Percentiles rank a stretch among this genome's conserved stretches.
These are phyloP conservation scores for Clostera curtula DNA, from an alignment of 2,888 invertebrate species.

Conservation along the genomic window DNA sequence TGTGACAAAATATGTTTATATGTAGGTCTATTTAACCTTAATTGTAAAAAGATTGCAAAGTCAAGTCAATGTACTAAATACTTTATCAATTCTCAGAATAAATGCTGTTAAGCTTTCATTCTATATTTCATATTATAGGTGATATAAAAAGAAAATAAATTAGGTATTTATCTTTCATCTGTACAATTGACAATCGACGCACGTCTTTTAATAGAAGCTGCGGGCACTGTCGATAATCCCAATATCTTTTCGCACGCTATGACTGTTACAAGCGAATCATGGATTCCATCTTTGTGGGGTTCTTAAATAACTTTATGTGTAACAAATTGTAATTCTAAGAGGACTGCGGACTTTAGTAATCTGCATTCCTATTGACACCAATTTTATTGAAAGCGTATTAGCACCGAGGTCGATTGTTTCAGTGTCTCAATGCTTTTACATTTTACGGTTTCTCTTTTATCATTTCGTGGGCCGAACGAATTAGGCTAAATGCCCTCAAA, in stretches of 20 bases:
- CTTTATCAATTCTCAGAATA: not conserved
- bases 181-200: too few species aligned
- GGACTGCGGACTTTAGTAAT: slow-evolving; percentile 14
- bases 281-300: not conserved
- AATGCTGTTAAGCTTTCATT: too few species aligned
- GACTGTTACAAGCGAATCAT: slow-evolving; percentile 9
- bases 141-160: too few species aligned
- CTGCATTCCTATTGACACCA: slow-evolving; percentile 15
- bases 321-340: not conserved
- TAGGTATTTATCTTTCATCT: slow-evolving; percentile 24
- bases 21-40: too few species aligned
- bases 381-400: slow-evolving; percentile 20
- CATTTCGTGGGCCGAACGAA: slow-evolving; percentile 21
- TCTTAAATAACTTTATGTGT: not conserved
- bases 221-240: too few species aligned
- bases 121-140: too few species aligned
- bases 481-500: slow-evolving; percentile 28
- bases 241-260: slow-evolving; percentile 10
- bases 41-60: too few species aligned
- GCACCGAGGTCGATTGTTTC: slow-evolving; percentile 18
- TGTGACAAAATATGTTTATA: too few species aligned
- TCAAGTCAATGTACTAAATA: not conserved
- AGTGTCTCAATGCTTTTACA: slow-evolving; percentile 7
- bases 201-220: too few species aligned
- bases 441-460: slow-evolving; percentile 15